Evolutionary conservation across 2,113 vertebrate species (phyloP).

Genomic region (Odontophorus gujanensis): DNA sequence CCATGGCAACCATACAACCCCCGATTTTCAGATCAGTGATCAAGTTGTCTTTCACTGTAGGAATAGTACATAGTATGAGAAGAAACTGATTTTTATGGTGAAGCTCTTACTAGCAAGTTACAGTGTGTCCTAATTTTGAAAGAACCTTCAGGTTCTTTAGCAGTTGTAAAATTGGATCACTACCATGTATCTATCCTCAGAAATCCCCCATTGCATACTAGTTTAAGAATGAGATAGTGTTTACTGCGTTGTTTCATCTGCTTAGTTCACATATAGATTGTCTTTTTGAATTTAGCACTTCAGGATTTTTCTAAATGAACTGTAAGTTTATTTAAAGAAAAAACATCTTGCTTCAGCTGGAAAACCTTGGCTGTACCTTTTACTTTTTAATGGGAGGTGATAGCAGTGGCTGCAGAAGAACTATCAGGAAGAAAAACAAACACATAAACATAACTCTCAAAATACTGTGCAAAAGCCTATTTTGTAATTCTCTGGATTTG

Average conservation of each 20-base stretch:
- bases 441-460: neutral
- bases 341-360: neutral
- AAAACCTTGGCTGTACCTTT: neutral
- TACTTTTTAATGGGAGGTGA: neutral
- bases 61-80: neutral
- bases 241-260: neutral
- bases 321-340: neutral
- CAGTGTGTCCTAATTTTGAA: neutral
- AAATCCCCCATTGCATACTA: neutral
- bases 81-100: neutral
- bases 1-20: neutral
- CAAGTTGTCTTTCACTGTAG: neutral
- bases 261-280: rapidly evolving
- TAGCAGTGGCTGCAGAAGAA: neutral
- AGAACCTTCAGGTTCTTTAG: neutral
- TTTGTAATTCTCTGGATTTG: neutral
- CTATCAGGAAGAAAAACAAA: neutral
- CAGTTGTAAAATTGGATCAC: neutral
- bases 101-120: neutral
- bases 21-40: neutral
- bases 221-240: neutral
- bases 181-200: neutral
- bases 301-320: neutral
- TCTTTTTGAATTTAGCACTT: slow-evolving; percentile 7
- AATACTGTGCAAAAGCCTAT: neutral